Conservation (phyloP, 1,140 invertebrate species). For the Trissolcus basalis region DNA sequence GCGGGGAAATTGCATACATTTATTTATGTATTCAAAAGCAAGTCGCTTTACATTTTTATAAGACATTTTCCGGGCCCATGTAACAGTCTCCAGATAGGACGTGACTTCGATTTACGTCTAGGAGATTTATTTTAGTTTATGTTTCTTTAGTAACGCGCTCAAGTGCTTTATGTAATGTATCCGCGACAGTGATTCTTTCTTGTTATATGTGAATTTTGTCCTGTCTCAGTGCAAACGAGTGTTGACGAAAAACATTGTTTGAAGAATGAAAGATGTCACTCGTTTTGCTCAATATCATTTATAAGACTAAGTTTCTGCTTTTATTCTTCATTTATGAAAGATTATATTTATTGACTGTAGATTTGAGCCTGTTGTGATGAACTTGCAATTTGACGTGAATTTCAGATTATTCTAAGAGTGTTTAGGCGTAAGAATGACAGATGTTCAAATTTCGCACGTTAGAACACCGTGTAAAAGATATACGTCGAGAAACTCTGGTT, state of each 20-base stretch:
- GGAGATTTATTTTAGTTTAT: slow-evolving; percentile 1
- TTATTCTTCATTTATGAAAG: too few relatives aligned
- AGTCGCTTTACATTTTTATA: neutral
- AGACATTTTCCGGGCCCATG: neutral
- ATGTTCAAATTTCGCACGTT: slow-evolving; percentile 39
- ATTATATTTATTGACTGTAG: too few relatives aligned
- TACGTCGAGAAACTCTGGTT: slow-evolving; percentile 58
- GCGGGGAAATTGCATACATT: too few relatives aligned
- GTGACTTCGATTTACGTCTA: slow-evolving; percentile 10
- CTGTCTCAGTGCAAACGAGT: too few relatives aligned
- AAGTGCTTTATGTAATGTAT: neutral
- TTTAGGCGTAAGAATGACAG: slow-evolving; percentile 11
- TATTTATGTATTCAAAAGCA: neutral
- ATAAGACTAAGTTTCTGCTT: too few relatives aligned
- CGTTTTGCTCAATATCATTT: too few relatives aligned
- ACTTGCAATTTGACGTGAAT: too few relatives aligned
- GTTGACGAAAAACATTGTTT: too few relatives aligned
- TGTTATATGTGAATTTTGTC: neutral
- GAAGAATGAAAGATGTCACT: too few relatives aligned
- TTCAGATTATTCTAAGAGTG: too few relatives aligned
- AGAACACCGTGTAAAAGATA: slow-evolving; percentile 66
- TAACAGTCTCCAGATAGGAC: slow-evolving; percentile 7
- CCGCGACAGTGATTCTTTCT: neutral
- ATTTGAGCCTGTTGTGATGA: too few relatives aligned
- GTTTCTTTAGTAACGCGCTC: slow-evolving; percentile 5